Conservation (phyloP, 1,140 invertebrate genomes). For the Neodiprion fabricii region DNA sequence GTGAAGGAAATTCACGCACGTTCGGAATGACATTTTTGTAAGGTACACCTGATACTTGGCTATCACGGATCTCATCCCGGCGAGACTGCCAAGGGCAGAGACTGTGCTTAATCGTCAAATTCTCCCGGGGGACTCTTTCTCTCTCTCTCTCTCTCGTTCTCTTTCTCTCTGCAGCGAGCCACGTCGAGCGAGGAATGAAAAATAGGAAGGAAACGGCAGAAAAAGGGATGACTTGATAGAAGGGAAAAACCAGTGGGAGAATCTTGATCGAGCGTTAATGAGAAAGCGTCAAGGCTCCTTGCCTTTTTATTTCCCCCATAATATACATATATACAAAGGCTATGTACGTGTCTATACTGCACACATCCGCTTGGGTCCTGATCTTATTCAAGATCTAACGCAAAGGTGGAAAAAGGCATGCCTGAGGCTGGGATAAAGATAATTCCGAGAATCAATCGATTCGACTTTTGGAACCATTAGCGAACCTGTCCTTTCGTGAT, state of each 20-base stretch:
- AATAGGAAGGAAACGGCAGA: background rate
- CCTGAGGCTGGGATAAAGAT: background rate
- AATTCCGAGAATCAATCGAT: background rate
- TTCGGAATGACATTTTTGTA: constrained; percentile 1
- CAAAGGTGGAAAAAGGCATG: no score
- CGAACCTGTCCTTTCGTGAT: background rate
- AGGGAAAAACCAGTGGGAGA: background rate
- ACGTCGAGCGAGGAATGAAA: constrained; percentile 1
- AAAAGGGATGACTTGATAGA: no score
- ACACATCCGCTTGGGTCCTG: no score
- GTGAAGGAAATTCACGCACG: background rate
- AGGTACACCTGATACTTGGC: background rate
- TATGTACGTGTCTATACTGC: no score
- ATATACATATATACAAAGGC: no score
- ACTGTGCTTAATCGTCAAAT: constrained; percentile 5
- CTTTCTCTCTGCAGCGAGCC: background rate
- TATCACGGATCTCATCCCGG: background rate
- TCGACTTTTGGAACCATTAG: constrained; percentile 4
- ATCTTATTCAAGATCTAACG: no score
- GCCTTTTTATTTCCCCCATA: no score
- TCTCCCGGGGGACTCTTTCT: background rate
- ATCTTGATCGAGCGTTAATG: no score
- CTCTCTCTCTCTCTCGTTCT: no score
- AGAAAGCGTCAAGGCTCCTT: no score
- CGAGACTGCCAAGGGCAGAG: background rate